Evolutionary conservation across 1,140 invertebrate species (phyloP), one percentile per base, ranked within the genome.

Genomic region (Drosophila azteca): DNA sequence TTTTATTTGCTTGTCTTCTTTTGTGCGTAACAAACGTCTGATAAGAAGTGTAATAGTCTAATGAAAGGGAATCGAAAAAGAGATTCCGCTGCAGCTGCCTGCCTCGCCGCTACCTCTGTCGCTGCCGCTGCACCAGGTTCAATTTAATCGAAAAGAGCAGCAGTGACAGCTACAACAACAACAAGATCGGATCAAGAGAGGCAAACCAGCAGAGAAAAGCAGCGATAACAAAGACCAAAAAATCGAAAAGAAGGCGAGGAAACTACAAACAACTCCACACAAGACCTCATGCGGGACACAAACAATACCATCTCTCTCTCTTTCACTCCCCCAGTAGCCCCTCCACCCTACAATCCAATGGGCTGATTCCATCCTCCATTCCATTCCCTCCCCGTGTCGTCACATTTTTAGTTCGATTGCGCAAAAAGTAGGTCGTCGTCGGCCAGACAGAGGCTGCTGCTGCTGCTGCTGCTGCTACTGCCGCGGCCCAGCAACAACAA

Each of bases 321-420:
- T 9, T 8, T 31, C 17, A 26, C 22, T 35, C 52, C 53, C 49
- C 54, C 29, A 41, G 15, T 45, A 45, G 53, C 17, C 46, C 53
- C 22, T 45, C 45, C 9, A 20, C 1, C 17, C 17, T 20, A 35
- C 48, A 67, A 59, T 45, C 64, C 55, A 48, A 48, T 46, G 35
- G 11, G 8, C 35, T 39, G 35, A 39, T 39, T 39, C 67, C 29
- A 13, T 54, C n/a, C 11, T 20, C 6, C 49, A 35, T 50, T 64
- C 39, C 39, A 24, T 35, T 43, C 65, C 35, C 51, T 68, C 66
- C 50, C 51, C 46, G 63, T 58, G 63, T 75, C 82, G 24, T 78
- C 82, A 87, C 66, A 65, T 63, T 87, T 76, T 80, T 76, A 78
- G 82, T 87, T 85, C 82, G 82, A 82, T 85, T 87, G 78, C 82